phyloP scores from a whole-genome alignment of 1,140 invertebrate species.

The Caerostris extrusa region DNA sequence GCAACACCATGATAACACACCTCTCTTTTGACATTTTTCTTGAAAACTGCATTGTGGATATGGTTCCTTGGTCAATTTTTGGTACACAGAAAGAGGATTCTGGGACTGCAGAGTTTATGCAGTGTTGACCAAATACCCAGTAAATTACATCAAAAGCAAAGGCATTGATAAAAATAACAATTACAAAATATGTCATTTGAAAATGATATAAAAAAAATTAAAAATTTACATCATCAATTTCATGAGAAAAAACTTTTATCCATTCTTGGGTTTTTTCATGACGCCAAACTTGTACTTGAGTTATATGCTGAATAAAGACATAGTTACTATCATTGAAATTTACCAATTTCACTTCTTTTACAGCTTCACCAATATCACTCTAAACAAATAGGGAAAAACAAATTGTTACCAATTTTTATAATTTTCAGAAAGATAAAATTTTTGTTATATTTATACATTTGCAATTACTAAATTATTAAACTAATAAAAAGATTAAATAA shows the following conservation, averaged over 20 bases:
- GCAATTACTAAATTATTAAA: background rate
- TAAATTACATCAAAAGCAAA: background rate
- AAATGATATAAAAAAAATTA: background rate
- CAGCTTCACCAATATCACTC: constrained; percentile 40
- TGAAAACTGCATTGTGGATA: no score
- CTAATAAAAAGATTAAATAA: background rate
- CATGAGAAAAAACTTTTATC: constrained; percentile 51
- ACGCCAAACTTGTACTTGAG: constrained; percentile 22
- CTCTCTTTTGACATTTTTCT: no score
- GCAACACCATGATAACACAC: no score
- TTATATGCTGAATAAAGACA: constrained; percentile 40
- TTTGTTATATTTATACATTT: background rate
- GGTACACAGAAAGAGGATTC: no score
- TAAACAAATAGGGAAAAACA: background rate
- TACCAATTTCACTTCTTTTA: constrained; percentile 3
- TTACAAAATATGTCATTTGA: background rate
- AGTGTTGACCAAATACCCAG: background rate
- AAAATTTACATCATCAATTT: constrained; percentile 43
- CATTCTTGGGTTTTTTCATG: constrained; percentile 13
- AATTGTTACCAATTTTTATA: background rate
- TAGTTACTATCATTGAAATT: constrained; percentile 32
- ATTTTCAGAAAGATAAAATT: background rate
- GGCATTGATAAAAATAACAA: background rate
- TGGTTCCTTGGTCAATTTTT: no score
- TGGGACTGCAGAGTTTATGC: background rate